Percentiles rank a stretch among this genome's conserved stretches.
Evolutionary conservation across 2,113 vertebrate genomes (phyloP).

Genomic region (Sprattus sprattus): DNA sequence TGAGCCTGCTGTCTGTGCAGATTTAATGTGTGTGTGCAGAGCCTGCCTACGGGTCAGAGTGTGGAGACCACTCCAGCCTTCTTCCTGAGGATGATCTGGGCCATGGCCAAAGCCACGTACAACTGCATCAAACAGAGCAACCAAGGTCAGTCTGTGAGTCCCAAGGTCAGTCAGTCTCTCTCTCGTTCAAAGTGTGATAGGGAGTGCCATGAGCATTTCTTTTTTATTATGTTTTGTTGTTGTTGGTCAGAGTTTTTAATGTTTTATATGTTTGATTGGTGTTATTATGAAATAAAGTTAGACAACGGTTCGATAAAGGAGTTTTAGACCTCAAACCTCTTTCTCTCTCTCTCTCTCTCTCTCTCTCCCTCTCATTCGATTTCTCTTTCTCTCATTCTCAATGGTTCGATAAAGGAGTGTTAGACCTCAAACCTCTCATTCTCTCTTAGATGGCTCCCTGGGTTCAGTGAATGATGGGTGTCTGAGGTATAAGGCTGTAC

Average conservation of each 20-base stretch:
- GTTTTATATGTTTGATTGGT: too few species aligned
- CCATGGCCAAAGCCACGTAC: slow-evolving; percentile 62
- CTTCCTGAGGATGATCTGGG: slow-evolving; percentile 80
- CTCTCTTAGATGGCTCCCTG: slow-evolving; percentile 47
- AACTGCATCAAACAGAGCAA: slow-evolving; percentile 75
- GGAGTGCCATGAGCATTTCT: background rate
- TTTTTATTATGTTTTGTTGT: background rate
- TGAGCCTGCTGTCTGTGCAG: slow-evolving; percentile 56
- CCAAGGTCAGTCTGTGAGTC: slow-evolving; percentile 62
- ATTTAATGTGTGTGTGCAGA: slow-evolving; percentile 85
- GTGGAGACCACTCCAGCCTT: slow-evolving; percentile 78
- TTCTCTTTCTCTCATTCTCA: background rate
- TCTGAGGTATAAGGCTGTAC: slow-evolving; percentile 67
- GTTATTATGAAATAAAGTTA: too few species aligned
- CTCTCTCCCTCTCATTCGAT: background rate
- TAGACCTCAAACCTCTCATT: background rate
- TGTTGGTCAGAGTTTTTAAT: background rate
- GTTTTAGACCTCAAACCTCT: background rate
- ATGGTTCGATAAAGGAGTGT: too few species aligned
- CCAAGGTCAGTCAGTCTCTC: background rate
- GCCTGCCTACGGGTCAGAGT: slow-evolving; percentile 80
- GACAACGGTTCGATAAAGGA: too few species aligned
- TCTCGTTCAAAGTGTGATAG: background rate
- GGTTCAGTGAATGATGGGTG: slow-evolving; percentile 46
- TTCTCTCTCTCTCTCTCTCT: background rate